These are phyloP conservation scores for Ataeniobius toweri DNA, from an alignment of 2,797 vertebrate genomes.

Conservation along the genomic window DNA sequence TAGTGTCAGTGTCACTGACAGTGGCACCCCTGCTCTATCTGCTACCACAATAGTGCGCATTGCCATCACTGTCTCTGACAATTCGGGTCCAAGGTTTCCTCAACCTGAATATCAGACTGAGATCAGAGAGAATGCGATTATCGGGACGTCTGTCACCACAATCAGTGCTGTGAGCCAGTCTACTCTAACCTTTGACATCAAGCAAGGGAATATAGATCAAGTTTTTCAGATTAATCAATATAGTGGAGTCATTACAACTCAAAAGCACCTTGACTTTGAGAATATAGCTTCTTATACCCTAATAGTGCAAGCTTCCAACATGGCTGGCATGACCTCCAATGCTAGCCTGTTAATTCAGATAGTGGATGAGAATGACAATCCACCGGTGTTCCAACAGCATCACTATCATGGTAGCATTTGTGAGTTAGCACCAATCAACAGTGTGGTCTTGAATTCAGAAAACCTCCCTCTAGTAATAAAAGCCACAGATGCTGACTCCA, in stretches of 20 bases:
- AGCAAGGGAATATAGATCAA: constrained; percentile 84
- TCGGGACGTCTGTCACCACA: constrained; percentile 89
- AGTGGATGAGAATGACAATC: constrained; percentile 94
- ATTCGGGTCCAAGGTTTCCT: constrained; percentile 91
- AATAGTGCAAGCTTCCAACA: constrained; percentile 90
- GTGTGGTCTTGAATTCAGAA: constrained; percentile 84
- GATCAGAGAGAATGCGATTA: constrained; percentile 86
- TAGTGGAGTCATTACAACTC: constrained; percentile 92
- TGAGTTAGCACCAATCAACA: constrained; percentile 91
- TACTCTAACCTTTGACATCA: constrained; percentile 91
- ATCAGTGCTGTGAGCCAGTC: constrained; percentile 92
- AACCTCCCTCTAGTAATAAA: constrained; percentile 90
- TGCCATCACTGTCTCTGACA: constrained; percentile 92
- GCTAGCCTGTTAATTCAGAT: constrained; percentile 87
- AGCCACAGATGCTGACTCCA: constrained; percentile 91
- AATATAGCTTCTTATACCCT: constrained; percentile 83
- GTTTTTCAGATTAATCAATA: constrained; percentile 93
- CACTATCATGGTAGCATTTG: constrained; percentile 90
- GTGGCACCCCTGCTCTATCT: constrained; percentile 88
- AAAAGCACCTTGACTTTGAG: constrained; percentile 89
- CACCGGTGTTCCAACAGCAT: constrained; percentile 89
- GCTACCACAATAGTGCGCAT: constrained; percentile 90
- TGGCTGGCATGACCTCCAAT: constrained; percentile 96
- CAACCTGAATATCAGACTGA: constrained; percentile 93
- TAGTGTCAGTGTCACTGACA: constrained; percentile 90